These are phyloP conservation scores for Scolopax mira DNA, from an alignment of 2,113 vertebrate genomes.

Conservation along the genomic window DNA sequence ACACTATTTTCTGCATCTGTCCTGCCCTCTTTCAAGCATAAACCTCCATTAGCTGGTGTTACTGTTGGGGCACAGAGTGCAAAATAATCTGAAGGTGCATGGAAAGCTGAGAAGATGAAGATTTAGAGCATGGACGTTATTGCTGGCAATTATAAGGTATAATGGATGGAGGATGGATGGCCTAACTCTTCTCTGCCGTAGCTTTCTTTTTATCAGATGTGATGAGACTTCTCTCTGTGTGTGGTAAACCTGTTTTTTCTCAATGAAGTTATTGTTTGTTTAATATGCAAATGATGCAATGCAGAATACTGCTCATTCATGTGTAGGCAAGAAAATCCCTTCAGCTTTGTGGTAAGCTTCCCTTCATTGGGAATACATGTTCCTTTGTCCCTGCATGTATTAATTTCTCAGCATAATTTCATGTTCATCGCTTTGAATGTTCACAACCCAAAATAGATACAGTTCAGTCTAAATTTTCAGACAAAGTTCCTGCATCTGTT, in stretches of 20 bases:
- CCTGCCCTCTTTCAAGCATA: neutral
- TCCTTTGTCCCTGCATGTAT: neutral
- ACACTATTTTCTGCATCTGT: neutral
- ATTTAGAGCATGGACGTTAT: neutral
- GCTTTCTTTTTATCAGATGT: constrained; percentile 1
- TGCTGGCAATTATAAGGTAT: neutral
- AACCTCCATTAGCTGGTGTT: neutral
- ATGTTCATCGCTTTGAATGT: neutral
- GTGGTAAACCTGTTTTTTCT: constrained; percentile 24
- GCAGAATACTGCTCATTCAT: neutral
- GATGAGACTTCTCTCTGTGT: neutral
- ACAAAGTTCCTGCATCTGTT: neutral
- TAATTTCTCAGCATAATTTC: neutral
- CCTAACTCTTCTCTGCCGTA: neutral
- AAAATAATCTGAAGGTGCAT: neutral
- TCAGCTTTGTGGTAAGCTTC: neutral
- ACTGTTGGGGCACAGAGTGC: neutral
- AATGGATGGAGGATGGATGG: neutral
- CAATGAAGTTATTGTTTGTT: constrained; percentile 18
- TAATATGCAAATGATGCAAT: constrained; percentile 37
- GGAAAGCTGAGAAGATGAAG: neutral
- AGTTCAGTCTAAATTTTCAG: neutral
- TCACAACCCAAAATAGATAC: neutral
- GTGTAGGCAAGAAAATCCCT: neutral
- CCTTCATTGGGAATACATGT: neutral